Evolutionary conservation across 2,888 invertebrate genomes (phyloP).

Genomic region (Heliconius hortense): DNA sequence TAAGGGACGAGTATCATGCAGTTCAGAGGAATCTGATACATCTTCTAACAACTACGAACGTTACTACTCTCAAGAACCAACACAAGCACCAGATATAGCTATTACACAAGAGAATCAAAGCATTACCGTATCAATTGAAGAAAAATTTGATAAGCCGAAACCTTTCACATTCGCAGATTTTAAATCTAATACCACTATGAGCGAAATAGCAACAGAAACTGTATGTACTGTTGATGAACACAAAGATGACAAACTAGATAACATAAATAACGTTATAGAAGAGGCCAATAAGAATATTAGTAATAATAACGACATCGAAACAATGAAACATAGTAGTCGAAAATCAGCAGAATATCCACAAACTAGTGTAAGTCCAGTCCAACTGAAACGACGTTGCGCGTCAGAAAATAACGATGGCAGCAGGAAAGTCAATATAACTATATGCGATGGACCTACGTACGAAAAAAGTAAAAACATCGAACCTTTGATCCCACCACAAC

Average conservation of each 20-base stretch:
- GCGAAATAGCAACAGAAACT: constrained; percentile 49
- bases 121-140: constrained; percentile 38
- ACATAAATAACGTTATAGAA: constrained; percentile 30
- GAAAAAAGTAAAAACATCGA: constrained; percentile 66
- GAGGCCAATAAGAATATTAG: constrained; percentile 38
- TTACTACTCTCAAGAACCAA: constrained; percentile 57
- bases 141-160: constrained; percentile 59
- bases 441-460: constrained; percentile 63
- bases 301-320: constrained; percentile 24
- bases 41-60: constrained; percentile 70
- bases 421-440: constrained; percentile 70
- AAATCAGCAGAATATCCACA: constrained; percentile 38
- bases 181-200: constrained; percentile 64
- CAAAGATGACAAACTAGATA: constrained; percentile 38
- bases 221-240: constrained; percentile 38
- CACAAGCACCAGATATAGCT: constrained; percentile 34
- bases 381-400: constrained; percentile 43
- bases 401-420: constrained; percentile 59
- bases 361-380: constrained; percentile 44
- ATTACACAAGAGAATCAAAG: constrained; percentile 34
- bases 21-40: constrained; percentile 68
- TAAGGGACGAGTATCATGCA: constrained; percentile 67
- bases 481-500: constrained; percentile 84
- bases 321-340: constrained; percentile 23
- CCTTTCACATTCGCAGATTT: constrained; percentile 83